Percentiles rank a stretch among this genome's conserved stretches.
Evolutionary conservation across 2,113 vertebrate species (phyloP).

Genomic region (Rynchops niger): DNA sequence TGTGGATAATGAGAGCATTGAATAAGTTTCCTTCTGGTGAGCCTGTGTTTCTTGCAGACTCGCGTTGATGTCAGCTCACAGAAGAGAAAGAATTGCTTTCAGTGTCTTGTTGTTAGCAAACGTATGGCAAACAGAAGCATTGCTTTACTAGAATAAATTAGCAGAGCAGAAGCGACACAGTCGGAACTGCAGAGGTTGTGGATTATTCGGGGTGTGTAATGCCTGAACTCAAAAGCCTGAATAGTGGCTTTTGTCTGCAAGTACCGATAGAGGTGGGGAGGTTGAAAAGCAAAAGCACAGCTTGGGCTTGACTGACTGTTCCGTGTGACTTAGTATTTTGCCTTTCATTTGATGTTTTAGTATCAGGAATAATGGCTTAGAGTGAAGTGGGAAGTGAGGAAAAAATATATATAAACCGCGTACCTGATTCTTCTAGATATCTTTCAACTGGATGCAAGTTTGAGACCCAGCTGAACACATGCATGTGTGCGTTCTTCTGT

Average conservation of each 20-base stretch:
- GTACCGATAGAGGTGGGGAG: background rate
- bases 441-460: background rate
- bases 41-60: background rate
- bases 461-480: accelerated
- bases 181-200: background rate
- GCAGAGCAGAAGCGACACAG: background rate
- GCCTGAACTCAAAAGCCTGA: background rate
- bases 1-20: background rate
- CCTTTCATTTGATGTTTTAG: background rate
- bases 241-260: background rate
- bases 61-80: background rate
- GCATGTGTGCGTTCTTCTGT: background rate
- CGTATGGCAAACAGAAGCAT: background rate
- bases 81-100: background rate
- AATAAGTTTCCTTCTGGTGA: background rate
- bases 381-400: background rate
- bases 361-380: background rate
- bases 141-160: background rate
- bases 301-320: background rate
- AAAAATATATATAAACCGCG: background rate
- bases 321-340: background rate
- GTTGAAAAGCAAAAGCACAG: background rate
- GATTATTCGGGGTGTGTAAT: background rate
- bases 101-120: background rate
- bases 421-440: background rate